These are phyloP conservation scores for Bombyx mori DNA, from an alignment of 1,140 invertebrate species.

Conservation along the genomic window ASM3026992v2 NC_085108.1:1076001-1076500, in stretches of 20 bases:
- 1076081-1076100: too few species aligned
- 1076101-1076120: too few species aligned
- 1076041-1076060: too few species aligned
- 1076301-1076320: slow-evolving; percentile 29
- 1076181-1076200: slow-evolving; percentile 56
- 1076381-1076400: slow-evolving; percentile 22
- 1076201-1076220: background rate
- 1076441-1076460: too few species aligned
- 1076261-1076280: background rate
- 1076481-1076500: too few species aligned
- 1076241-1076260: background rate
- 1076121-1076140: slow-evolving; percentile 2
- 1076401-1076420: too few species aligned
- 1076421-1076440: too few species aligned
- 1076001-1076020: too few species aligned
- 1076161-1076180: slow-evolving; percentile 42
- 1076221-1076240: background rate
- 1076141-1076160: slow-evolving; percentile 50
- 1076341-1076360: slow-evolving; percentile 62
- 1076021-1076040: too few species aligned
- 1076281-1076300: background rate
- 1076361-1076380: slow-evolving; percentile 55
- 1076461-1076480: too few species aligned
- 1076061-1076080: too few species aligned
- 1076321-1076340: slow-evolving; percentile 34